phyloP scores from a whole-genome alignment of 2,113 vertebrate species.

The Megaceryle maxima region DNA sequence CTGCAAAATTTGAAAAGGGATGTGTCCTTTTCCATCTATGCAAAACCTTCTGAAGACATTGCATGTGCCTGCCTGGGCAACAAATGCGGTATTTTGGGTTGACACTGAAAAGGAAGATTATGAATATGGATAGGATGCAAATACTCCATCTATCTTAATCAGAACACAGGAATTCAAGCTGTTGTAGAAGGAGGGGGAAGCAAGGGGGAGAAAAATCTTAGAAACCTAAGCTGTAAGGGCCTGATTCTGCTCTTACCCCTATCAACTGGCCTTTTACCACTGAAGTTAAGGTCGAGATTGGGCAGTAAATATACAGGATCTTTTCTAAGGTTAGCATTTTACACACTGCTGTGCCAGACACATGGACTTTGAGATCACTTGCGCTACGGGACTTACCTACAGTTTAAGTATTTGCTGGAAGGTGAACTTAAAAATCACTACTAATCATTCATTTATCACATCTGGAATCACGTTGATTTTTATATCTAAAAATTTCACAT shows the following conservation, averaged over 20 bases:
- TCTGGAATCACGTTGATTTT: background rate
- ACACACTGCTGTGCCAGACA: background rate
- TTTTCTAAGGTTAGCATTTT: background rate
- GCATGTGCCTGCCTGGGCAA: constrained; percentile 83
- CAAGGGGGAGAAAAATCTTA: constrained; percentile 17
- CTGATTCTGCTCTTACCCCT: background rate
- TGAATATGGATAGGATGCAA: constrained; percentile 85
- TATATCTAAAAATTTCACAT: background rate
- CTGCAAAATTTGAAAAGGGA: constrained; percentile 84
- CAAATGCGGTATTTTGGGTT: constrained; percentile 79
- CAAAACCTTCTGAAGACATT: constrained; percentile 80
- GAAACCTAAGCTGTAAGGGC: constrained; percentile 46
- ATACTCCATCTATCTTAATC: constrained; percentile 83
- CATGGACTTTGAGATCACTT: background rate
- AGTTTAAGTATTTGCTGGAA: background rate
- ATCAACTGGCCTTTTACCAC: background rate
- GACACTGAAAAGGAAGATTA: constrained; percentile 76
- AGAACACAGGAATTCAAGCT: constrained; percentile 81
- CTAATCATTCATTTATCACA: background rate
- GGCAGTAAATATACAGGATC: background rate
- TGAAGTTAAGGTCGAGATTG: background rate
- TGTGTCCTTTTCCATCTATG: constrained; percentile 74
- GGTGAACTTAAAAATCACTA: background rate
- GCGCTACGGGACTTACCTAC: background rate
- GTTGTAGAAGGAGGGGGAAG: constrained; percentile 58